phyloP scores from a whole-genome alignment of 2,797 vertebrate species.

The Chiroxiphia lanceolata region DNA sequence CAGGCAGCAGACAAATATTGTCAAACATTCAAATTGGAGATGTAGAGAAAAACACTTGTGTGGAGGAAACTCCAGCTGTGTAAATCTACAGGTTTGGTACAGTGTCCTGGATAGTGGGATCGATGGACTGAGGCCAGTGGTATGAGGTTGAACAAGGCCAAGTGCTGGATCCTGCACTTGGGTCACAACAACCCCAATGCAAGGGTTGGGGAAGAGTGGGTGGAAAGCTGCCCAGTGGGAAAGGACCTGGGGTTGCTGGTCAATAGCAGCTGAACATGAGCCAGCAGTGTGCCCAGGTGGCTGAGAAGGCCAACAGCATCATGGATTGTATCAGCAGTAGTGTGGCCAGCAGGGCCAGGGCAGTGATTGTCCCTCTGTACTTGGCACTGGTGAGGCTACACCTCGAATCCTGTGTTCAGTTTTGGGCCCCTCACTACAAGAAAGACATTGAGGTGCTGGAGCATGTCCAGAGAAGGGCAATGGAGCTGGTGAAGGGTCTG shows the following conservation, averaged over 20 bases:
- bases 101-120: not conserved
- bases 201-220: too few relatives aligned
- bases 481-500: not conserved
- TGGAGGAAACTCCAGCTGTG: not conserved
- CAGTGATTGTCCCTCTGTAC: not conserved
- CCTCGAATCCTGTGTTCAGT: not conserved
- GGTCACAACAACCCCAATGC: not conserved
- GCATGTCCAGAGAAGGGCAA: not conserved
- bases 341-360: not conserved
- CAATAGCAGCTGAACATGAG: not conserved
- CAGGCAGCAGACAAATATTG: not conserved
- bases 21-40: not conserved
- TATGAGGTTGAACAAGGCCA: not conserved
- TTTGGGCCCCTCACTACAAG: not conserved
- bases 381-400: accelerated
- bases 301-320: accelerated
- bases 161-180: not conserved
- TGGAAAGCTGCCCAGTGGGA: not conserved
- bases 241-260: not conserved
- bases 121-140: not conserved
- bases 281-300: not conserved
- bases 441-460: not conserved
- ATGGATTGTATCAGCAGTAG: not conserved
- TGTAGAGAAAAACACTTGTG: not conserved
- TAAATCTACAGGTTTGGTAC: not conserved